Conservation (phyloP, 2,797 vertebrate species). For the Rhabdomys pumilio region DNA sequence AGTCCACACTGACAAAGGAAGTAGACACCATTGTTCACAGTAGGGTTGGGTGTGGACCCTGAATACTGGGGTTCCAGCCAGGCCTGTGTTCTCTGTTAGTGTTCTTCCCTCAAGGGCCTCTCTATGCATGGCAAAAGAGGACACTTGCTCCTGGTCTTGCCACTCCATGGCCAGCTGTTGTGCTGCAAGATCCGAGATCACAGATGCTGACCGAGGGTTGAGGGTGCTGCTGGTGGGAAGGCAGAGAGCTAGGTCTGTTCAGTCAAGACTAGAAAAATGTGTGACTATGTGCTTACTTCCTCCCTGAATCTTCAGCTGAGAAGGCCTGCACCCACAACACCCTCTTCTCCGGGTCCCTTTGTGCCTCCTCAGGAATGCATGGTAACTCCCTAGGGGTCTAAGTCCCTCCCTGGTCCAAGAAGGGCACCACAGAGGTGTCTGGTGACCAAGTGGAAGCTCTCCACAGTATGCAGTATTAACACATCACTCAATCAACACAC, state of each 20-base stretch:
- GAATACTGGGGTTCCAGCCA: background rate
- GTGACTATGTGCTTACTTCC: background rate
- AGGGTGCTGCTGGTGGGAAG: background rate
- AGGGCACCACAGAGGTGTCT: too few relatives aligned
- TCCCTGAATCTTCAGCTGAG: background rate
- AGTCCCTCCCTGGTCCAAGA: too few relatives aligned
- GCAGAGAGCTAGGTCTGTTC: background rate
- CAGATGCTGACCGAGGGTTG: background rate
- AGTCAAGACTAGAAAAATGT: background rate
- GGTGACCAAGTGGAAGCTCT: background rate
- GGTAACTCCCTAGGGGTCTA: background rate
- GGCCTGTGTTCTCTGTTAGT: fast-evolving
- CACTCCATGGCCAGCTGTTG: background rate
- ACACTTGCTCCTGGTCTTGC: fast-evolving
- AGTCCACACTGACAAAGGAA: background rate
- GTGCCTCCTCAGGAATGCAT: background rate
- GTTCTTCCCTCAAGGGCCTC: background rate
- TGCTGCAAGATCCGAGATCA: background rate
- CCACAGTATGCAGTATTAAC: background rate
- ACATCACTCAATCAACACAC: background rate
- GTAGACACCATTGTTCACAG: fast-evolving
- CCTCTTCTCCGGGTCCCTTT: too few relatives aligned
- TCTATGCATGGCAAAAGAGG: background rate
- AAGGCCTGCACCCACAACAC: background rate
- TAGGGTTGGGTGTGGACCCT: background rate